Evolutionary conservation across 2,797 vertebrate species (phyloP).

Genomic region (Epinephelus coioides): DNA sequence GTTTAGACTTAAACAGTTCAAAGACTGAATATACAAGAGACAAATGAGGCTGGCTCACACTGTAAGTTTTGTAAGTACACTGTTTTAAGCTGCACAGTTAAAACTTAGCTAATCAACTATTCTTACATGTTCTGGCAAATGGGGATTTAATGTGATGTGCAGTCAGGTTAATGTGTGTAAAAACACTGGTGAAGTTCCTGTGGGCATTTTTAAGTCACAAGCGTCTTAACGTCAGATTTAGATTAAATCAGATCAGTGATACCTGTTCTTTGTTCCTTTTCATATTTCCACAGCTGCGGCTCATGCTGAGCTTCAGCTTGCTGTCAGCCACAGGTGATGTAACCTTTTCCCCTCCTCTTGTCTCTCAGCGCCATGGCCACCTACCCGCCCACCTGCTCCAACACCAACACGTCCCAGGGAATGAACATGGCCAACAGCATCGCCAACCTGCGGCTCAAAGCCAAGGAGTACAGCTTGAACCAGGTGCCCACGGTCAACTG

Average conservation of each 20-base stretch:
- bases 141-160: neutral
- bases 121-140: neutral
- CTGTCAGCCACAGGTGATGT: constrained; percentile 48
- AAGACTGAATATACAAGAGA: neutral
- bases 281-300: constrained; percentile 60
- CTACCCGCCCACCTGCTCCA: constrained; percentile 95
- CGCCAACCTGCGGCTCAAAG: constrained; percentile 99
- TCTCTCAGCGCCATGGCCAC: constrained; percentile 94
- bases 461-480: constrained; percentile 99
- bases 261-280: constrained; percentile 9
- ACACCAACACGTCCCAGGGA: constrained; percentile 93
- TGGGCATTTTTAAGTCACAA: neutral
- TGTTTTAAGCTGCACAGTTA: neutral
- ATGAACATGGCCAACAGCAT: constrained; percentile 99
- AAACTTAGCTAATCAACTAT: neutral
- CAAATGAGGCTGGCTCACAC: neutral
- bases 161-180: constrained; percentile 15
- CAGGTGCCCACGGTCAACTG: constrained; percentile 99
- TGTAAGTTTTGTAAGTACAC: too few relatives aligned
- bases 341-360: constrained; percentile 57
- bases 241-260: constrained; percentile 8
- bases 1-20: too few relatives aligned
- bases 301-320: constrained; percentile 33
- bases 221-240: constrained; percentile 29
- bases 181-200: constrained; percentile 8